phyloP scores from a whole-genome alignment of 2,888 invertebrate species.

The Heterodera filipjevi region DNA sequence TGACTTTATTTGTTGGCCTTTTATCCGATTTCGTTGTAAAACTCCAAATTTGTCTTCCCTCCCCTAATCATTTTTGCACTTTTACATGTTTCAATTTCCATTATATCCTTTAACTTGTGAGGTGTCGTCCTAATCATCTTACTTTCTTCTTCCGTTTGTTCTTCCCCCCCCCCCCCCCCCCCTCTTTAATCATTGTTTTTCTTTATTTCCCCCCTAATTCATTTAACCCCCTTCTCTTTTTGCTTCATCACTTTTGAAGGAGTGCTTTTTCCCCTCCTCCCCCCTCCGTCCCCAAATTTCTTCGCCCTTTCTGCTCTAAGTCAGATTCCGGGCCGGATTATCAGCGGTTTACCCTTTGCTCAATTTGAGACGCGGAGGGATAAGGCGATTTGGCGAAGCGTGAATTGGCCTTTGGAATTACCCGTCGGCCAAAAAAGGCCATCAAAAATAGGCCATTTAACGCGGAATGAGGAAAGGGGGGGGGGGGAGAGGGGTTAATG shows the following conservation, averaged over 20 bases:
- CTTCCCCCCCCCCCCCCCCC: neutral
- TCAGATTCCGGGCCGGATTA: constrained; percentile 14
- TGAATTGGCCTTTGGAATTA: constrained; percentile 17
- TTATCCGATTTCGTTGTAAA: neutral
- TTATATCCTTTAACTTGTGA: neutral
- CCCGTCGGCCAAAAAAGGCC: neutral
- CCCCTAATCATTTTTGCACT: too few species aligned
- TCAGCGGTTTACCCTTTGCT: constrained; percentile 9
- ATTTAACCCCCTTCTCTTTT: neutral
- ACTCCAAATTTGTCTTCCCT: neutral
- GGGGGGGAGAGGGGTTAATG: neutral
- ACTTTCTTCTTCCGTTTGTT: neutral
- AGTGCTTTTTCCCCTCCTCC: neutral
- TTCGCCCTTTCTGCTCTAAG: neutral
- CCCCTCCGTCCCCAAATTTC: too few species aligned
- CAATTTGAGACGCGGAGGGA: neutral
- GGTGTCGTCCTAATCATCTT: neutral
- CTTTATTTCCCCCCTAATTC: neutral
- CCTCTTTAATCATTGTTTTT: neutral
- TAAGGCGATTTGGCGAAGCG: constrained; percentile 20
- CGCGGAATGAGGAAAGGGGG: neutral
- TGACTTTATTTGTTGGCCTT: too few species aligned
- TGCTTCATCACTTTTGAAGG: neutral
- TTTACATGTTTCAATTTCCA: neutral
- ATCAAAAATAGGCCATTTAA: too few species aligned